phyloP scores from a whole-genome alignment of 2,113 vertebrate genomes.

The Aphyosemion australe region DNA sequence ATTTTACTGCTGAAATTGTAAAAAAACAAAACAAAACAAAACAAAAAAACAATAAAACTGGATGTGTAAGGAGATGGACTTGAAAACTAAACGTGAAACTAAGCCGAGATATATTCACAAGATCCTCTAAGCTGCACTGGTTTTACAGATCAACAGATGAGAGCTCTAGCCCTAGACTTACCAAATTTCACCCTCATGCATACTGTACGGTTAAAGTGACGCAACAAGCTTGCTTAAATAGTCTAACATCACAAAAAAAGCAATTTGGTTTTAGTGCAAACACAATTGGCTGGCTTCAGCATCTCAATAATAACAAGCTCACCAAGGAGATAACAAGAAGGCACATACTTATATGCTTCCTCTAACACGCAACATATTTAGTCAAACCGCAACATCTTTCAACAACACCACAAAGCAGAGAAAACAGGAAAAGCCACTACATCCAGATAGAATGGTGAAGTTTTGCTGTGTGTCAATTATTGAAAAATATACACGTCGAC shows the following conservation, averaged over 20 bases:
- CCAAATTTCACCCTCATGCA: constrained; percentile 84
- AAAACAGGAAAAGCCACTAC: constrained; percentile 79
- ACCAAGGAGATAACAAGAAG: constrained; percentile 86
- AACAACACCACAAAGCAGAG: constrained; percentile 81
- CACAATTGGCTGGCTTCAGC: constrained; percentile 86
- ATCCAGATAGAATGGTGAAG: constrained; percentile 74
- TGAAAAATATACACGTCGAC: constrained; percentile 63
- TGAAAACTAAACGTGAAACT: constrained; percentile 74
- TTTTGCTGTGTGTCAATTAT: constrained; percentile 64
- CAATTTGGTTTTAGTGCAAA: constrained; percentile 87
- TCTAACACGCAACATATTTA: constrained; percentile 83
- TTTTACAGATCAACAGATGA: constrained; percentile 81
- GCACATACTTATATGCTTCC: constrained; percentile 86
- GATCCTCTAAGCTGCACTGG: constrained; percentile 82
- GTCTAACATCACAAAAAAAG: constrained; percentile 82
- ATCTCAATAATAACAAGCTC: constrained; percentile 85
- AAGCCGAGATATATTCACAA: constrained; percentile 81
- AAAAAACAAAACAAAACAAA: constrained; percentile 7
- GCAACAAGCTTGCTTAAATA: constrained; percentile 84
- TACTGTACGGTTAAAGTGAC: constrained; percentile 85
- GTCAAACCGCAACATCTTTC: constrained; percentile 81
- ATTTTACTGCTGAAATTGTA: constrained; percentile 43
- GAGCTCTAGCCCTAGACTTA: constrained; percentile 80
- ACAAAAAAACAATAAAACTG: constrained; percentile 23
- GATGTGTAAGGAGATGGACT: constrained; percentile 72